Base-by-base conservation (phyloP, 2,797 vertebrate species). In the Odontamblyopus lacepedii region DNA sequence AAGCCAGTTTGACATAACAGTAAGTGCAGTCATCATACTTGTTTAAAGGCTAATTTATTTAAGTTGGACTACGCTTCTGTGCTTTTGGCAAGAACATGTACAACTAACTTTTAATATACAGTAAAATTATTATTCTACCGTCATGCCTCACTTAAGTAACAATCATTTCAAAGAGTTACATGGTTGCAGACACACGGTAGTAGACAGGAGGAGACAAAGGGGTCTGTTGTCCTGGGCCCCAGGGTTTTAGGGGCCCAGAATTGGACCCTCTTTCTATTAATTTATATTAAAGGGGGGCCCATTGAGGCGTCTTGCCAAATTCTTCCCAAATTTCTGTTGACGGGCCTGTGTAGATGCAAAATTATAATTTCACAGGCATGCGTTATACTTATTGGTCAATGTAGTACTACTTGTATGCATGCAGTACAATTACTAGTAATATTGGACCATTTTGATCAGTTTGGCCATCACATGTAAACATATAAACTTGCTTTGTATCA, bases 1-100 rank as follows among this genome's bases (percentile, higher is more conserved):
- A 84, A 91, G 71, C 69, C 30, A 67, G 73, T 89, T 82, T 44
- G 78, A 76, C 67, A 50, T 0, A 0, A 29, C 67, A 86, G 80
- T 74, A 85, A 80, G 80, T 63, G 18, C 56, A 74, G 63, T 76
- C 19, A 30, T 73, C 73, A 69, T 73, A 83, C 61, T 65, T 16
- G 61, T 38, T 63, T 63, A 63, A 80, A 73, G n/a, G 69, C 19
- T 69, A 64, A 75, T 71, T 83, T 2, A 69, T 65, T 72, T 78
- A 70, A 60, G 32, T 57, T 71, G 73, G 69, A 68, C 65, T 68
- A 19, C 0, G 23, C 8, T 44, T 56, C 61, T 4, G 27, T 16
- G 32, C 18, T 60, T 44, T 70, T 82, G 75, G 69, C 70, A 78
- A 44, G 29, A 74, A 82, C 35, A 29, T 9, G 29, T 7, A 19